phyloP scores from a whole-genome alignment of 2,888 invertebrate species.

The Cotesia congregata region DNA sequence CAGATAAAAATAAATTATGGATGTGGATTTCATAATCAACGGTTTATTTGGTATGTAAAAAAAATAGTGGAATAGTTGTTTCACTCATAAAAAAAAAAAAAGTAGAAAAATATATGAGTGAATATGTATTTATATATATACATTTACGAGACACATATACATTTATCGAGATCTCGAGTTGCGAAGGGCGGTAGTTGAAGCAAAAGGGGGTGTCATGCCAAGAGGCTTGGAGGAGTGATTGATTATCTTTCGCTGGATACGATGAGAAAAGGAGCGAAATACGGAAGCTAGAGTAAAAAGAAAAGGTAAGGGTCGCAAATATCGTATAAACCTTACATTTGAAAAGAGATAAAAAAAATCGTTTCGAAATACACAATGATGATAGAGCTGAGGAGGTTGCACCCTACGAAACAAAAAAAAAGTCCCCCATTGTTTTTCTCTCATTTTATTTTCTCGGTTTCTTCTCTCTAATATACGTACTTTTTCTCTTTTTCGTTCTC shows the following conservation, averaged over 20 bases:
- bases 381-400: constrained; percentile 63
- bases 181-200: constrained; percentile 34
- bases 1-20: too few species aligned
- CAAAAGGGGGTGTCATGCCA: constrained; percentile 63
- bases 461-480: constrained; percentile 38
- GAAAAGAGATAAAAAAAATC: constrained; percentile 49
- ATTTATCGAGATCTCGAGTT: constrained; percentile 33
- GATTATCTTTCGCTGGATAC: constrained; percentile 69
- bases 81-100: too few species aligned
- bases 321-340: constrained; percentile 38
- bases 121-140: background rate
- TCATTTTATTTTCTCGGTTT: constrained; percentile 37
- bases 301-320: constrained; percentile 37
- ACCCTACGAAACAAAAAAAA: constrained; percentile 60
- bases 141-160: constrained; percentile 27
- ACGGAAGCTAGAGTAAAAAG: constrained; percentile 47
- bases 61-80: too few species aligned
- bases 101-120: too few species aligned
- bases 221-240: constrained; percentile 68
- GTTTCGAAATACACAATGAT: constrained; percentile 51
- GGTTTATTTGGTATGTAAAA: too few species aligned
- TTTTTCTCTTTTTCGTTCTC: constrained; percentile 31
- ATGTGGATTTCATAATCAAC: too few species aligned
- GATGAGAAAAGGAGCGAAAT: constrained; percentile 55
- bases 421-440: constrained; percentile 48